Conservation (phyloP, 1,140 invertebrate genomes). For the Drosophila azteca region DNA sequence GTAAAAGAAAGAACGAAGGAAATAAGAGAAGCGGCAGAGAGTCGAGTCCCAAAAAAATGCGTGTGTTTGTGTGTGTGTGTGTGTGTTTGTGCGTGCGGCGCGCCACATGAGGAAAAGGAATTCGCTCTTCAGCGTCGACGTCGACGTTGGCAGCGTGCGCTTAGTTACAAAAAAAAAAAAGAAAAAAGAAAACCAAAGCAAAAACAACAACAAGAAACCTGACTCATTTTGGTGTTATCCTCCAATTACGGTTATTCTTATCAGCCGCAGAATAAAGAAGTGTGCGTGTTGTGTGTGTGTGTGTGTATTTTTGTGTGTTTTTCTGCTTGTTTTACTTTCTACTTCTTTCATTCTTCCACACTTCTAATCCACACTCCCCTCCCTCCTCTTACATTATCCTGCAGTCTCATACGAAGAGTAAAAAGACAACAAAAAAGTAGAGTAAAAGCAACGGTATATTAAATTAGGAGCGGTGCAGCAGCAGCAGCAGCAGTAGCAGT, state of each 20-base stretch:
- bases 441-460: too few species aligned
- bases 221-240: slow-evolving; percentile 12
- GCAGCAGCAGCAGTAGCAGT: too few species aligned
- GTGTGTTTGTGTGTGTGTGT: slow-evolving; percentile 54
- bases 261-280: not conserved
- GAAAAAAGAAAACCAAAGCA: not conserved
- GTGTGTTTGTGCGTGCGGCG: slow-evolving; percentile 49
- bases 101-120: slow-evolving; percentile 60
- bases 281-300: not conserved
- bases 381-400: too few species aligned
- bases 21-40: slow-evolving; percentile 43
- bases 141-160: slow-evolving; percentile 16
- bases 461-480: too few species aligned
- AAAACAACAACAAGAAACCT: not conserved
- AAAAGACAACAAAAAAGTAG: too few species aligned
- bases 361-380: not conserved
- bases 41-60: slow-evolving; percentile 19
- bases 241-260: slow-evolving; percentile 3
- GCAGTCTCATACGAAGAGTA: too few species aligned
- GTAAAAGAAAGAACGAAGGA: slow-evolving; percentile 40
- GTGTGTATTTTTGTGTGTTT: not conserved
- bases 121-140: slow-evolving; percentile 18
- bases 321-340: not conserved
- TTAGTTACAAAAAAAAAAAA: slow-evolving; percentile 49
- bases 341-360: not conserved